Evolutionary conservation across 2,797 vertebrate genomes (phyloP).

Genomic region (Ptychobarbus kaznakovi): DNA sequence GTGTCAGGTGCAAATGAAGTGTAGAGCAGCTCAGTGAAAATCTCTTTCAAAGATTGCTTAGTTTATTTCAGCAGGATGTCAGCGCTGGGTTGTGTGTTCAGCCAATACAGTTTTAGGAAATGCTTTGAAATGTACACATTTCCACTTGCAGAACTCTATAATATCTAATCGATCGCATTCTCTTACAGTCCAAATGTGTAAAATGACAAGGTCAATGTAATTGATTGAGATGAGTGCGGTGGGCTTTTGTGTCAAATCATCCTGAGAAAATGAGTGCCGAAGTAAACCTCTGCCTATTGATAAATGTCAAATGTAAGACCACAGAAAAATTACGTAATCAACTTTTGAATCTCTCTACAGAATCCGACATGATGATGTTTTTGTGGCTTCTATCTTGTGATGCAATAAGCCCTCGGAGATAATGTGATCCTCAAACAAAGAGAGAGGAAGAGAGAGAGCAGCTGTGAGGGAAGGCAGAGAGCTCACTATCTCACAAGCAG

Average conservation of each 20-base stretch:
- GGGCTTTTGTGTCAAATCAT: neutral
- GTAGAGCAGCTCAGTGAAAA: conserved; percentile 18
- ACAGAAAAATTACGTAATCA: conserved; percentile 29
- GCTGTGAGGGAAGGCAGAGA: neutral
- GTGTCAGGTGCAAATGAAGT: conserved; percentile 44
- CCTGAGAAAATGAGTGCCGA: neutral
- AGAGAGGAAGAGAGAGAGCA: neutral
- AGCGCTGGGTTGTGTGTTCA: neutral
- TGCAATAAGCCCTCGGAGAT: conserved; percentile 38
- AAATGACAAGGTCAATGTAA: conserved; percentile 29
- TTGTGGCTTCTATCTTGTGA: conserved; percentile 27
- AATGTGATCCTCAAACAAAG: conserved; percentile 53
- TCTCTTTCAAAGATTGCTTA: conserved; percentile 42
- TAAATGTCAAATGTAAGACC: conserved; percentile 13
- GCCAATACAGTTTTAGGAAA: conserved; percentile 13
- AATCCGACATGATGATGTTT: conserved; percentile 35
- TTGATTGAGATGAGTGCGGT: conserved; percentile 15
- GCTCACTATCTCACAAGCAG: conserved; percentile 60
- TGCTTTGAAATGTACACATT: conserved; percentile 12
- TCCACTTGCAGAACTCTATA: neutral
- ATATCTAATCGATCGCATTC: conserved; percentile 14
- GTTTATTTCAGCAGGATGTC: neutral
- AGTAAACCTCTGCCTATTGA: conserved; percentile 10
- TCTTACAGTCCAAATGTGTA: conserved; percentile 3
- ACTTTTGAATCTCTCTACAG: neutral